These are phyloP conservation scores for Phaetusa simplex DNA, from an alignment of 2,113 vertebrate species.

Conservation along the genomic window DNA sequence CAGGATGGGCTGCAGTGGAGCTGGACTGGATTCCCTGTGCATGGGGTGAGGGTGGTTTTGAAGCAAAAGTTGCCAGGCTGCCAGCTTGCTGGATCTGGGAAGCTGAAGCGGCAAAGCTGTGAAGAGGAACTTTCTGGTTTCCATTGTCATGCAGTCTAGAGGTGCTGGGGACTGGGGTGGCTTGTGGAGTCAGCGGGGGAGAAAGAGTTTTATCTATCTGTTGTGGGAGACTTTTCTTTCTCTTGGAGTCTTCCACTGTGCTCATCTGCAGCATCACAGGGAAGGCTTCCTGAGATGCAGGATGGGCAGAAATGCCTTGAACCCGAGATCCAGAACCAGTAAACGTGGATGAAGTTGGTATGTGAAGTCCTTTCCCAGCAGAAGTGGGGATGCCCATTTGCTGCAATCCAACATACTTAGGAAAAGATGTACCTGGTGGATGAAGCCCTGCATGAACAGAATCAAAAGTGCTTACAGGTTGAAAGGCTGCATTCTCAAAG, in stretches of 20 bases:
- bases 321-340: not conserved
- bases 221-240: not conserved
- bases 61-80: not conserved
- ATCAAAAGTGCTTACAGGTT: not conserved
- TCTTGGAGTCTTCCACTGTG: not conserved
- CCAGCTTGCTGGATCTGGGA: not conserved
- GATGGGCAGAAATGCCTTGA: not conserved
- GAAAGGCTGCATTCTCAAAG: not conserved
- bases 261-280: not conserved
- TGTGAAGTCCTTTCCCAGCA: not conserved
- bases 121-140: not conserved
- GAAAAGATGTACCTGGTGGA: not conserved
- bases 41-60: accelerated
- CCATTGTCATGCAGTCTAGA: not conserved
- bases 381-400: not conserved
- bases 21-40: not conserved
- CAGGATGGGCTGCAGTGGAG: not conserved
- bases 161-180: not conserved
- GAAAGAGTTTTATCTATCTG: not conserved
- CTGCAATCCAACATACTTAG: not conserved
- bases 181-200: not conserved
- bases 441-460: not conserved
- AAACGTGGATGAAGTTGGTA: not conserved
- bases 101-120: not conserved
- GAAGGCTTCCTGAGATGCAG: not conserved